Percentiles rank a stretch among this genome's conserved stretches.
Conservation (phyloP, 2,113 vertebrate genomes). For the Ictidomys tridecemlineatus region DNA sequence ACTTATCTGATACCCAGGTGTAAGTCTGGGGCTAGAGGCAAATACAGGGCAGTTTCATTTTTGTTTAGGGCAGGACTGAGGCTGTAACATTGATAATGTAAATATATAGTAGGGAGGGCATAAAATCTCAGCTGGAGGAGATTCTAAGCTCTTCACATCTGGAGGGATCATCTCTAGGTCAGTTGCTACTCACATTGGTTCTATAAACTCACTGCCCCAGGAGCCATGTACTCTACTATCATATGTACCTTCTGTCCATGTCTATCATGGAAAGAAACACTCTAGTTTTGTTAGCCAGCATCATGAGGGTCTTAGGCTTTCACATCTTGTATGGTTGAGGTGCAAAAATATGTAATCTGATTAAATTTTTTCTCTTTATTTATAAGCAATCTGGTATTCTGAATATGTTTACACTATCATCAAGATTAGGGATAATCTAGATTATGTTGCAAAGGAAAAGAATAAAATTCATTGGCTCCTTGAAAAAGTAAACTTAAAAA, state of each 20-base stretch:
- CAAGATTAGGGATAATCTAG: not conserved
- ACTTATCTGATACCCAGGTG: not conserved
- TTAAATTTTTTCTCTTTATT: conserved; percentile 17
- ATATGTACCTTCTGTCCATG: not conserved
- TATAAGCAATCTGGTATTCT: conserved; percentile 3
- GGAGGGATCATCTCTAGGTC: not conserved
- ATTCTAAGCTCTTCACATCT: not conserved
- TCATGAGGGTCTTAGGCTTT: not conserved
- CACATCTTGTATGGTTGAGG: not conserved
- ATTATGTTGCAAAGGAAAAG: conserved; percentile 17
- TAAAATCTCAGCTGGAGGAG: not conserved
- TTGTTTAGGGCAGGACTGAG: not conserved
- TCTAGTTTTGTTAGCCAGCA: not conserved
- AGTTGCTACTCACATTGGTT: not conserved
- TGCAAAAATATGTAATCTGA: not conserved
- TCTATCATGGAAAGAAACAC: conserved; percentile 36
- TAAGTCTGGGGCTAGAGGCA: not conserved
- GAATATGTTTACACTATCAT: conserved; percentile 27
- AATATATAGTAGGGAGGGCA: not conserved
- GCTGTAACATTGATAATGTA: not conserved
- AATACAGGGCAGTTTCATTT: not conserved
- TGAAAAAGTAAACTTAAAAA: conserved; percentile 54
- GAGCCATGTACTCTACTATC: not conserved
- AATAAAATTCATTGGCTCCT: conserved; percentile 3
- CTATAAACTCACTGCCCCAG: not conserved